Conservation (phyloP, 2,113 vertebrate genomes). For the Hyaena hyaena region DNA sequence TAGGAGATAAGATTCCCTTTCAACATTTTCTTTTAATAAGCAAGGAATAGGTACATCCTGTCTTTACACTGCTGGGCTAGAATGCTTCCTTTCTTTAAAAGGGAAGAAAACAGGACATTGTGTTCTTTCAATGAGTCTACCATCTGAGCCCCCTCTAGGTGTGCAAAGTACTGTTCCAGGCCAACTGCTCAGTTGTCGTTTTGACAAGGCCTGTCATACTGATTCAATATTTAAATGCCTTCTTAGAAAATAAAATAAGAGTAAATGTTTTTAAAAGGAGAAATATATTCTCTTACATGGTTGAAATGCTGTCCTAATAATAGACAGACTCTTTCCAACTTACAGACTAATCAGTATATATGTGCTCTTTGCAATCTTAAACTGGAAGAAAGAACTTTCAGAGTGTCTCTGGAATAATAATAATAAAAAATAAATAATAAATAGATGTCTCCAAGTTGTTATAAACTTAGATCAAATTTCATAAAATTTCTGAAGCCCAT, state of each 20-base stretch:
- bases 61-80: conserved; percentile 11
- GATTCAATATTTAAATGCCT: conserved; percentile 62
- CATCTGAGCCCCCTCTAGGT: neutral
- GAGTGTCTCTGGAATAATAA: conserved; percentile 37
- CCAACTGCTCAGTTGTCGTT: conserved; percentile 46
- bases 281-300: conserved; percentile 20
- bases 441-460: conserved; percentile 15
- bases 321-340: conserved; percentile 8
- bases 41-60: neutral
- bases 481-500: conserved; percentile 50
- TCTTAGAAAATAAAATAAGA: conserved; percentile 56
- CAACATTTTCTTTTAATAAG: conserved; percentile 33
- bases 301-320: conserved; percentile 40
- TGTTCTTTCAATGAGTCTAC: conserved; percentile 48
- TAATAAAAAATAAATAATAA: neutral
- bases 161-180: conserved; percentile 39
- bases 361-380: conserved; percentile 16
- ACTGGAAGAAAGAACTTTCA: conserved; percentile 6
- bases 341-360: conserved; percentile 15
- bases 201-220: conserved; percentile 50
- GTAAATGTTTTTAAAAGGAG: conserved; percentile 45
- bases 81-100: conserved; percentile 43
- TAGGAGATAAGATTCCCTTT: conserved; percentile 12
- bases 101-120: neutral
- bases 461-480: conserved; percentile 25